A percentile compares a stretch with the other conserved stretches of the same genome.
phyloP scores from a whole-genome alignment of 2,113 vertebrate species.

The Forbesichthys papilliferus region DNA sequence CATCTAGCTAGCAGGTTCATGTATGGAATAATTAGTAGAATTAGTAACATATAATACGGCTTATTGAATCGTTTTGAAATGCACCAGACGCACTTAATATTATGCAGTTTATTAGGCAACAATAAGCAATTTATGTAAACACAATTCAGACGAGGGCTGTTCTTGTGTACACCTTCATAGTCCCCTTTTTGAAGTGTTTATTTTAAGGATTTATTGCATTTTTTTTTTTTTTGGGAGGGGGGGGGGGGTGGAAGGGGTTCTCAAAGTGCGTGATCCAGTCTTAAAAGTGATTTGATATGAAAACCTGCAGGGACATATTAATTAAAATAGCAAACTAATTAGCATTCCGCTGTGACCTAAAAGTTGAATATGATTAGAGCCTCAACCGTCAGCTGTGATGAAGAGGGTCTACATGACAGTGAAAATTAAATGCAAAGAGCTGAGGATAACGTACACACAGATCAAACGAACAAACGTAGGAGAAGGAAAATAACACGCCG shows the following conservation, averaged over 20 bases:
- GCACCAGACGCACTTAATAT: slow-evolving; percentile 43
- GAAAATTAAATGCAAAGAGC: slow-evolving; percentile 83
- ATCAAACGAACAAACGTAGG: slow-evolving; percentile 83
- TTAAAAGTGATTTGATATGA: slow-evolving; percentile 77
- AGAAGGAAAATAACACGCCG: slow-evolving; percentile 72
- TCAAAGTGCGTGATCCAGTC: slow-evolving; percentile 73
- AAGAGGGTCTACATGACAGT: slow-evolving; percentile 82
- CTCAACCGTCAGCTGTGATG: slow-evolving; percentile 77
- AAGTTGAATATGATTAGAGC: slow-evolving; percentile 84
- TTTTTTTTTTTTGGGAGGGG: slow-evolving; percentile 45
- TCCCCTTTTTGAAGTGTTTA: slow-evolving; percentile 62
- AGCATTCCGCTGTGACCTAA: slow-evolving; percentile 83
- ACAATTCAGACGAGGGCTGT: slow-evolving; percentile 58
- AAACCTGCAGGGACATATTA: slow-evolving; percentile 83
- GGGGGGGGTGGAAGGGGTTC: slow-evolving; percentile 11
- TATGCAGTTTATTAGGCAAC: slow-evolving; percentile 67
- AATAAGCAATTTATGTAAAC: slow-evolving; percentile 75
- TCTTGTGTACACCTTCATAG: slow-evolving; percentile 66
- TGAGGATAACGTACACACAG: slow-evolving; percentile 81
- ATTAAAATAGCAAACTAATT: slow-evolving; percentile 83
- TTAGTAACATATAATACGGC: slow-evolving; percentile 57
- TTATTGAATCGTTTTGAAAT: slow-evolving; percentile 52
- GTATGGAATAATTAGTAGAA: slow-evolving; percentile 61
- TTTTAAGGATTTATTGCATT: slow-evolving; percentile 69
- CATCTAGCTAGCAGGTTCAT: slow-evolving; percentile 48